These are phyloP conservation scores for Cherax destructor DNA, from an alignment of 1,140 invertebrate species.

Conservation along the genomic window DNA sequence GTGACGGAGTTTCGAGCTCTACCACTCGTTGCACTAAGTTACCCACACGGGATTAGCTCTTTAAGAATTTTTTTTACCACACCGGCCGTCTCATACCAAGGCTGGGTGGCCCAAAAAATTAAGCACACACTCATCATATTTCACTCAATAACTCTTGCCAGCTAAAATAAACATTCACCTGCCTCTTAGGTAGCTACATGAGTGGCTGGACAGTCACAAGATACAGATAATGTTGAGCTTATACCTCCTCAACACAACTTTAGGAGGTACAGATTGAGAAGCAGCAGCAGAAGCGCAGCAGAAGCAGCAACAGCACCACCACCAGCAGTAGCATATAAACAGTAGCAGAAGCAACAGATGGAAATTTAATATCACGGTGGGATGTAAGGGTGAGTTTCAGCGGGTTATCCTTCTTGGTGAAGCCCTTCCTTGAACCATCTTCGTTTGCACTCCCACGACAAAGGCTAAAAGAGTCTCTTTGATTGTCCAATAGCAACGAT, in stretches of 20 bases:
- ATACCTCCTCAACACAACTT: not conserved
- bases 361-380: not conserved
- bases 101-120: too few species aligned
- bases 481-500: constrained; percentile 4
- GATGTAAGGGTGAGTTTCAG: not conserved
- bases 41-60: too few species aligned
- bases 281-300: not conserved
- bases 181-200: too few species aligned
- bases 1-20: too few species aligned
- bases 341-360: not conserved
- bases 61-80: too few species aligned
- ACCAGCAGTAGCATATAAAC: not conserved
- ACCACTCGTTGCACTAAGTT: too few species aligned
- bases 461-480: not conserved
- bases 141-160: too few species aligned
- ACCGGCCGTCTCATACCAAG: too few species aligned
- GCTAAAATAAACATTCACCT: too few species aligned
- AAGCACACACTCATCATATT: too few species aligned
- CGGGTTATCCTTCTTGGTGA: constrained; percentile 15
- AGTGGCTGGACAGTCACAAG: not conserved
- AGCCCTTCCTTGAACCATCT: not conserved
- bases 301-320: not conserved
- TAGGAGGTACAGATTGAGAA: not conserved
- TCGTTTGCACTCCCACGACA: not conserved
- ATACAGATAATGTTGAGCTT: not conserved